phyloP scores from a whole-genome alignment of 2,888 invertebrate species.

The Zygothrica quintamaculata region DNA sequence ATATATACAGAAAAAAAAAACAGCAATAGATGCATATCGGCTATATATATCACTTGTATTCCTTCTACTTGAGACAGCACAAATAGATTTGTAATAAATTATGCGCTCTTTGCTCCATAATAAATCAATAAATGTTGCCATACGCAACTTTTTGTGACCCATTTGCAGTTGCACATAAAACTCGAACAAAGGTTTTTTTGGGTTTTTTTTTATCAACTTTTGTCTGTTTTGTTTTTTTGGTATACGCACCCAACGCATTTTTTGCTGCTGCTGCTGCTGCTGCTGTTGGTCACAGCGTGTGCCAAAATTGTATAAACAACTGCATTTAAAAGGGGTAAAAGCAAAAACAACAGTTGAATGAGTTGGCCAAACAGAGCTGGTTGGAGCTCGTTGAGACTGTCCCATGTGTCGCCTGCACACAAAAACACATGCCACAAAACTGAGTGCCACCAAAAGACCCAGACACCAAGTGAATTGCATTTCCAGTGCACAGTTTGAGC shows the following conservation, averaged over 20 bases:
- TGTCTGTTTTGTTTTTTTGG: constrained; percentile 42
- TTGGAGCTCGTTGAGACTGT: constrained; percentile 25
- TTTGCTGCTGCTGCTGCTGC: constrained; percentile 38
- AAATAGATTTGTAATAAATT: constrained; percentile 78
- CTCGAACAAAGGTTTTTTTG: constrained; percentile 13
- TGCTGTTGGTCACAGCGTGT: constrained; percentile 74
- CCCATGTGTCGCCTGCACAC: constrained; percentile 16
- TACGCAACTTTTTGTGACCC: constrained; percentile 67
- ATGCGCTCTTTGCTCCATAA: constrained; percentile 55
- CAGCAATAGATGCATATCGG: constrained; percentile 5
- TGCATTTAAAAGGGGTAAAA: constrained; percentile 2
- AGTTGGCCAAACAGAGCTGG: not conserved
- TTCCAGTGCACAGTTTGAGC: no score
- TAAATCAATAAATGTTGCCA: constrained; percentile 71
- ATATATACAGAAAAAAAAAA: no score
- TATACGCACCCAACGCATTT: constrained; percentile 69
- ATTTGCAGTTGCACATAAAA: constrained; percentile 10
- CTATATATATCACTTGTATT: no score
- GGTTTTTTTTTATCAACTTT: constrained; percentile 5
- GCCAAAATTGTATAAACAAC: constrained; percentile 53
- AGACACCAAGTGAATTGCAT: constrained; percentile 26
- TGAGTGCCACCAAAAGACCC: constrained; percentile 5
- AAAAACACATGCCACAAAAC: constrained; percentile 29
- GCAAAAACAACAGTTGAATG: constrained; percentile 1
- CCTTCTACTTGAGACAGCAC: constrained; percentile 14